Evolutionary conservation across 2,797 vertebrate genomes (phyloP), one percentile per base, ranked within the genome.

Genomic region (Lagocephalus sceleratus): DNA sequence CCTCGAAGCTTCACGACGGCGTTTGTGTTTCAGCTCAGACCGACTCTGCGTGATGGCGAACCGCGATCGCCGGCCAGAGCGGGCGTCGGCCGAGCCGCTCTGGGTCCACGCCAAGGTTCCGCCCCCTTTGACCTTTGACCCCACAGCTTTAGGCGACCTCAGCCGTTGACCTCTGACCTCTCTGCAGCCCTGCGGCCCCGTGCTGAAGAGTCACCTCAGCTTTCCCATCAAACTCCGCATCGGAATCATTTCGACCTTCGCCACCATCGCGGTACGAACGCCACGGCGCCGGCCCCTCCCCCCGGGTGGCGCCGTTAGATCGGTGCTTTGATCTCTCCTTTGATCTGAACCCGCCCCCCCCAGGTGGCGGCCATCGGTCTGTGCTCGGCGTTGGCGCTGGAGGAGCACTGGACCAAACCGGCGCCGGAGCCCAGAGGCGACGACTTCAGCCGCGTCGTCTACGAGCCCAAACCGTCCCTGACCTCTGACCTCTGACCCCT

Each of bases 141-240:
- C n/a, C 10, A 4, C 12, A 20, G n/a, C 5, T 2, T 14, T 1
- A 12, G 32, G 6, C 14, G 32, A 35, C 32, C 32, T 35, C 14
- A 35, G 14, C 32, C 42, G 17, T 44, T 44, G 51, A 57, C 26
- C 19, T 26, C n/a, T 51, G 46, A 20, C 17, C 17, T 66, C 22
- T 61, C 9, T 20, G 8, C 78, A 85, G 84, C 69, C 83, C 47
- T 87, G 85, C 1, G 83, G 84, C 20, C 61, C 83, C 7, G 69
- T 86, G 64, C 70, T 87, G 48, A 87, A 85, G 68, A 70, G 70
- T 17, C 63, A 87, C 64, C 47, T 85, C 49, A 75, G 59, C 32
- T 83, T 87, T 26, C 85, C 84, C 45, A 78, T 87, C 62, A 88
- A 85, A 61, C 66, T 86, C 20, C 41, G 77, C 29, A 84, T 86